Percentiles rank a stretch among this genome's conserved stretches.
Evolutionary conservation across 2,888 invertebrate genomes (phyloP).

Genomic region (Drosophila lacicola): DNA sequence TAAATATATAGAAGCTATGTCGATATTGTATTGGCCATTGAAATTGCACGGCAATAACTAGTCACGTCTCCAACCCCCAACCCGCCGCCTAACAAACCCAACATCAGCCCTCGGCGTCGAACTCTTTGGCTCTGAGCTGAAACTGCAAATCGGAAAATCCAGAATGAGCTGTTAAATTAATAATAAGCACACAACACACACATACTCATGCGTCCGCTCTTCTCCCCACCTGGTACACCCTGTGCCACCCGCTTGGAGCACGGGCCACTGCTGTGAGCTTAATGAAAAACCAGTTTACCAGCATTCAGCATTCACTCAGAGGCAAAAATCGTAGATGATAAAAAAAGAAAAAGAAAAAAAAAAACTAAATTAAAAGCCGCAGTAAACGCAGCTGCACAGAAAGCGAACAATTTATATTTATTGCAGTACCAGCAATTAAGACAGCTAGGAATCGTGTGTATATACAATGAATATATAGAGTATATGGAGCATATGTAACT

Average conservation of each 20-base stretch:
- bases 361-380: slow-evolving; percentile 14
- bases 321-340: slow-evolving; percentile 56
- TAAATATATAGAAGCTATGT: slow-evolving; percentile 34
- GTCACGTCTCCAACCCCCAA: slow-evolving; percentile 18
- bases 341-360: slow-evolving; percentile 35
- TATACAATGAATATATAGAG: slow-evolving; percentile 1
- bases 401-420: slow-evolving; percentile 46
- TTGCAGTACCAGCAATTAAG: slow-evolving; percentile 31
- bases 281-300: slow-evolving; percentile 72
- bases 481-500: slow-evolving; percentile 10
- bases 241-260: slow-evolving; percentile 28
- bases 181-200: slow-evolving; percentile 67
- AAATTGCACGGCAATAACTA: slow-evolving; percentile 31
- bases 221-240: background rate
- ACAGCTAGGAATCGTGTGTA: slow-evolving; percentile 20
- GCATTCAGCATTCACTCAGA: slow-evolving; percentile 55
- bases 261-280: slow-evolving; percentile 55
- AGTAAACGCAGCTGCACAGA: slow-evolving; percentile 53
- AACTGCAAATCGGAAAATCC: slow-evolving; percentile 72
- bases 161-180: slow-evolving; percentile 78
- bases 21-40: slow-evolving; percentile 49
- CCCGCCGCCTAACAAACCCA: background rate
- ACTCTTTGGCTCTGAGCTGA: slow-evolving; percentile 36
- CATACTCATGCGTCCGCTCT: background rate
- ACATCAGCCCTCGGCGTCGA: slow-evolving; percentile 13